Base-by-base conservation (phyloP, 2,888 invertebrate species). In the Pollenia labialis region DNA sequence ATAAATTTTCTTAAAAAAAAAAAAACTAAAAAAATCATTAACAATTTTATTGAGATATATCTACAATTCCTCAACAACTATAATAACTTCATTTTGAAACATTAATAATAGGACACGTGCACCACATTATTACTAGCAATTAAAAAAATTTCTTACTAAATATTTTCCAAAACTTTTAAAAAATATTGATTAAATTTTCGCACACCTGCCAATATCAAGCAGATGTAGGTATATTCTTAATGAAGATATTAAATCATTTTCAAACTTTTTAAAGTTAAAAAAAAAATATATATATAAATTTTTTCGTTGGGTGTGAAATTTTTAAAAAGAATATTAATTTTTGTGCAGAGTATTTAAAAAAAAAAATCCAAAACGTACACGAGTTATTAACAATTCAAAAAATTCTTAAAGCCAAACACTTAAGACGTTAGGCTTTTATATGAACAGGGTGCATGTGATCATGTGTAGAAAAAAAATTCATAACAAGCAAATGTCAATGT, bases 321-420 rank as follows among this genome's bases (percentile, higher is more conserved):
- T 87, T 84, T 81, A 81, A 81, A 84, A 81, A 60, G 82, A 82
- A 86, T 86, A 86, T 86, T 86, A 72, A 84, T 81, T 81, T 80
- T 69, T 40, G 48, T 3, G 16, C n/a, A 7, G 6, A 40, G 10
- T 71, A 44, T 83, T 71, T 62, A 52, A 64, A 50, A 64, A 50
- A 18, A 69, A 60, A 32, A 77, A 66, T 10, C 32, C 44, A 74
- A 32, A 80, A 80, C 58, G 56, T 54, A 80, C 11, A 85, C 54
- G 62, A 75, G 80, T 77, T 72, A 84, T 87, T 87, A 74, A 77
- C 62, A 81, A 84, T 84, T 48, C 62, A 68, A 68, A 74, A 77
- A 68, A 85, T 81, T 16, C 64, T 46, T 68, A 50, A 62, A 58
- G 16, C 32, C 62, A 71, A 74, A 80, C 80, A 69, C 52, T 80